These are phyloP conservation scores for Brevipalpus yothersi DNA, from an alignment of 1,140 invertebrate genomes.

Conservation along the genomic window DNA sequence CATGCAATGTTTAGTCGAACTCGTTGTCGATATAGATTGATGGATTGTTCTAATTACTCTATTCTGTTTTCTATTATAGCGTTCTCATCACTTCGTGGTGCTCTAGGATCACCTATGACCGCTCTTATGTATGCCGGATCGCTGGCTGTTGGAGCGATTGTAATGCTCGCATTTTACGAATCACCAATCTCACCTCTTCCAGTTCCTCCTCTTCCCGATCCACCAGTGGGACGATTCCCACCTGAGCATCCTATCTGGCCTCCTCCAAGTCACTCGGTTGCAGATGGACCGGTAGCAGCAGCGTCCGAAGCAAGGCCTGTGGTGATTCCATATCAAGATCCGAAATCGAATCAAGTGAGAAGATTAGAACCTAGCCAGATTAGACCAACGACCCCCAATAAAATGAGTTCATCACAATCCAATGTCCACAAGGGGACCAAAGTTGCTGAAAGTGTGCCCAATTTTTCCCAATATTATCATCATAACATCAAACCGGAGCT, in stretches of 20 bases:
- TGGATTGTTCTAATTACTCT: background rate
- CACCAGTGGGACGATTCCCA: slow-evolving; percentile 10
- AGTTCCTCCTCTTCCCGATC: slow-evolving; percentile 10
- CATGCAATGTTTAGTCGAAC: too few species aligned
- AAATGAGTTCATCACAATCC: background rate
- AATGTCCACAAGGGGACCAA: background rate
- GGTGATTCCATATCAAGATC: background rate
- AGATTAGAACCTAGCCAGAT: background rate
- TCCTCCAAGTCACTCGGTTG: background rate
- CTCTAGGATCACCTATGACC: slow-evolving; percentile 4
- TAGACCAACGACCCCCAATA: background rate
- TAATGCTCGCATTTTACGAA: slow-evolving; percentile 12
- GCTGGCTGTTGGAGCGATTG: slow-evolving; percentile 5
- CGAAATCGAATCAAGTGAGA: background rate
- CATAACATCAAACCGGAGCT: background rate
- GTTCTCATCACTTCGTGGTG: slow-evolving; percentile 5
- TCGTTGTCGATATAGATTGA: background rate
- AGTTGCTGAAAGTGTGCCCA: background rate
- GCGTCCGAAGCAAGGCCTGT: background rate
- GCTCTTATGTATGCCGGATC: slow-evolving; percentile 7
- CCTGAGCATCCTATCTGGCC: slow-evolving; percentile 11
- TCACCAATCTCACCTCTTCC: slow-evolving; percentile 10
- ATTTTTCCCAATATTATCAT: background rate
- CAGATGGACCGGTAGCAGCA: background rate
- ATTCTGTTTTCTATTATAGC: too few species aligned